Evolutionary conservation across 2,113 vertebrate species (phyloP), one percentile per base, ranked within the genome.

Genomic region (Marmota flaviventris): DNA sequence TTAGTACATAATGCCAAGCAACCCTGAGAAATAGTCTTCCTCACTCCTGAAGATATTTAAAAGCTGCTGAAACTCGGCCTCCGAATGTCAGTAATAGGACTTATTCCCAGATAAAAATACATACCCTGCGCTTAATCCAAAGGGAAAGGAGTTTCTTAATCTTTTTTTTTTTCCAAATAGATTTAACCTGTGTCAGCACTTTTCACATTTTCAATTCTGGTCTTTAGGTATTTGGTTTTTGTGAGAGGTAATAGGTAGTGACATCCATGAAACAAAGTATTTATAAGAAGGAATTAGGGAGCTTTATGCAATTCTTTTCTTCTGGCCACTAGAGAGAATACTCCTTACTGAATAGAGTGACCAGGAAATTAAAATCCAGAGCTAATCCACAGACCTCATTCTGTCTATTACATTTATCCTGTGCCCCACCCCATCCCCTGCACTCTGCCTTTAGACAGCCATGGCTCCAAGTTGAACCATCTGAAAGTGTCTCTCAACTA

Each of bases 341-440:
- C 1, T 27, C 10, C 20, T 29, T 78, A 0, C 37, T 85, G 70
- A 78, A 56, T 14, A 27, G 27, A 88, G 16, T 0, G 11, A 11
- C 1, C 10, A 27, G 78, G 39, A 75, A 24, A 29, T 45, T 29
- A 27, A 73, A 87, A 69, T 61, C 22, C 48, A n/a, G 24, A 69
- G 48, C 75, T 67, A 24, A 61, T 2, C 7, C 5, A 0, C 8
- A 90, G 76, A 39, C 12, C 7, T 67, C 32, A 6, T 13, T 13
- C 70, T 25, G 39, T 29, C 34, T 58, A 3, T 32, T 32, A 34
- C 3, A 29, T 13, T 61, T 39, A 18, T n/a, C 12, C 16, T 56
- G 1, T 1, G 2, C 24, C 61, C 61, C 22, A 27, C 61, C 61
- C 1, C 0, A 1, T 4, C 22, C 27, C 32, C 4, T 1, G 20